These are phyloP conservation scores for Orthonevra nobilis DNA, from an alignment of 2,888 invertebrate genomes.

Conservation along the genomic window DNA sequence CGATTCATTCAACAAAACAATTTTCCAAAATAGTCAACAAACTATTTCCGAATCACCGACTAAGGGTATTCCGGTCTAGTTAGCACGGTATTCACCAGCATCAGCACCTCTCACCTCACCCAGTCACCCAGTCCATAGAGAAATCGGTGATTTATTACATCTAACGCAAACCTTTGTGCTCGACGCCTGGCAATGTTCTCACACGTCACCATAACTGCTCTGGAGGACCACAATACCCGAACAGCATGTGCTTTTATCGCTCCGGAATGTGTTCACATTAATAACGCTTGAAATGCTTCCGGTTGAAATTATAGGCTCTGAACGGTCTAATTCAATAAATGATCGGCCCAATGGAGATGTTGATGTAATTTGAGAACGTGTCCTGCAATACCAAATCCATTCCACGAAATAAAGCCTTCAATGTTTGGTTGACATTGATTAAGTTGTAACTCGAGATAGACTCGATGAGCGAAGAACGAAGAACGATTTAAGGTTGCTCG, in stretches of 20 bases:
- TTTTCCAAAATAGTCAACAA: slow-evolving; percentile 44
- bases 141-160: slow-evolving; percentile 46
- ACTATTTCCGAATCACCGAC: slow-evolving; percentile 32
- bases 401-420: neutral
- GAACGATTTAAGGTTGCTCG: too few species aligned
- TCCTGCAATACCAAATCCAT: neutral
- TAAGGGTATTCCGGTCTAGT: slow-evolving; percentile 28
- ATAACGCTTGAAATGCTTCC: slow-evolving; percentile 44
- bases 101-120: neutral
- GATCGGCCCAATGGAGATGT: slow-evolving; percentile 16
- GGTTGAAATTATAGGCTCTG: slow-evolving; percentile 42
- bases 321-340: slow-evolving; percentile 43
- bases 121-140: neutral
- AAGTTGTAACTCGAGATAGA: slow-evolving; percentile 26
- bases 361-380: slow-evolving; percentile 7
- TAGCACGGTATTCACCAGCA: slow-evolving; percentile 23
- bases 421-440: slow-evolving; percentile 44
- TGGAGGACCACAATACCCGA: slow-evolving; percentile 7
- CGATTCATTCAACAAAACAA: slow-evolving; percentile 36
- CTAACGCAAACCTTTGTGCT: slow-evolving; percentile 1
- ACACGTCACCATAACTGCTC: neutral
- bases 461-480: too few species aligned
- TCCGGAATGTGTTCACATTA: slow-evolving; percentile 37
- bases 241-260: slow-evolving; percentile 49
- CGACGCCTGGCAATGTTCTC: neutral